Evolutionary conservation across 2,888 invertebrate species (phyloP), one percentile per base, ranked within the genome.

Genomic region (Cinara cedri): DNA sequence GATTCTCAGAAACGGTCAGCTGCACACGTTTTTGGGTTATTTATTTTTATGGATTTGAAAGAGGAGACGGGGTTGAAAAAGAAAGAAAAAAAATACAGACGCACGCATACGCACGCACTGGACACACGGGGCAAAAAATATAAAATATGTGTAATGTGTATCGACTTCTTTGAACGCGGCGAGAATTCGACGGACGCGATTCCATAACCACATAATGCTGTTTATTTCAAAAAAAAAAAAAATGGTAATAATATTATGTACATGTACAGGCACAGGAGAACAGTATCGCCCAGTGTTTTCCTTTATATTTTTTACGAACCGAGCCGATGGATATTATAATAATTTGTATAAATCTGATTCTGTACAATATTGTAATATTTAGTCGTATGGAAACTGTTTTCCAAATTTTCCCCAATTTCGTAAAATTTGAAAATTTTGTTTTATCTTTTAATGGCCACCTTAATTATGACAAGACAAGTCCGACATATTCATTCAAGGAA

Each of bases 11-110:
- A 78, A 68, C 68, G 76, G 76, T 78, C 76, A 78, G 76, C 76
- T 78, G 76, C 76, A 78, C 76, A 78, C 76, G 76, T 78, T 68
- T 78, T 78, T 78, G 76, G 76, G 76, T 78, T 78, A 78, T 78
- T 78, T 78, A 78, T 78, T 76, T 76, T 76, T 78, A 78, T 78
- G 76, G 76, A 78, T 68, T 70, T 78, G 76, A 70, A 78, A 78
- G 76, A 78, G 60, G 68, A 78, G 75, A 76, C 75, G 76, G 66
- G 68, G 76, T 66, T 66, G 66, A 57, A 68, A 78, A 68, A 76
- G 46, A 21, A 68, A 78, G 34, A 57, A 66, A 76, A 49, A 72
- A 72, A 51, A 51, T n/a, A n/a, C n/a, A 63, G 10, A 42, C 46
- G 16, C 21, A 24, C 26, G n/a, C 49, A 16, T 46, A 68, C 42